Conservation (phyloP, 1,140 invertebrate genomes). For the Protaetia brevitarsis region DNA sequence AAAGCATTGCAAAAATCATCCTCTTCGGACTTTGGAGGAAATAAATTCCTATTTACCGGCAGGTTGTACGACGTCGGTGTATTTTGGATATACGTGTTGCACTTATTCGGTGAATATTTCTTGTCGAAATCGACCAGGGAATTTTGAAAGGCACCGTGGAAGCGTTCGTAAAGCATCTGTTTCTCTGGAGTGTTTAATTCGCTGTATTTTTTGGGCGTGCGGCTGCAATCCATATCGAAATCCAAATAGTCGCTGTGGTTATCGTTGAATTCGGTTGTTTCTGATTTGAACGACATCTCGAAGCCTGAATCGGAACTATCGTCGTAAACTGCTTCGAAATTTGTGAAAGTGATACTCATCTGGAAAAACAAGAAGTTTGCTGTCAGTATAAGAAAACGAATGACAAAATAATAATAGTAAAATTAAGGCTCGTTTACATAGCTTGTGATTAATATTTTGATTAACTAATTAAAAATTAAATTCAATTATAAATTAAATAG, state of each 20-base stretch:
- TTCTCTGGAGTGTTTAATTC: conserved; percentile 30
- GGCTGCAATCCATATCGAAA: conserved; percentile 31
- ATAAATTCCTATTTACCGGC: conserved; percentile 28
- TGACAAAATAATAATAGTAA: no score
- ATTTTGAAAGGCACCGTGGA: conserved; percentile 42
- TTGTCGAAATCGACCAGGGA: conserved; percentile 26
- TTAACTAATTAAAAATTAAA: no score
- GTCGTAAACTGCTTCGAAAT: conserved; percentile 36
- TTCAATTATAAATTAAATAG: no score
- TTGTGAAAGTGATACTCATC: conserved; percentile 13
- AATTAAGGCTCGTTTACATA: neutral
- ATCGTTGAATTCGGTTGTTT: conserved; percentile 40
- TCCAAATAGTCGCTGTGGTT: conserved; percentile 42
- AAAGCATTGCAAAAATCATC: conserved; percentile 30
- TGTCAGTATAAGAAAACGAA: neutral
- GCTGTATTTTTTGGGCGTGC: conserved; percentile 19
- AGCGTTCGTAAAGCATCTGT: conserved; percentile 43
- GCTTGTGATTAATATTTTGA: neutral
- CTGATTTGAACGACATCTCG: conserved; percentile 48
- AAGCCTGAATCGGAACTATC: conserved; percentile 48
- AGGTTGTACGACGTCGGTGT: conserved; percentile 9
- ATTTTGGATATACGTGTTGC: conserved; percentile 20
- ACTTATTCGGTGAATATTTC: conserved; percentile 32
- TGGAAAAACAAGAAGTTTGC: neutral
- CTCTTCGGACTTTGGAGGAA: conserved; percentile 31